These are phyloP conservation scores for Contarinia nasturtii DNA, from an alignment of 1,140 invertebrate genomes.

Conservation along the genomic window DNA sequence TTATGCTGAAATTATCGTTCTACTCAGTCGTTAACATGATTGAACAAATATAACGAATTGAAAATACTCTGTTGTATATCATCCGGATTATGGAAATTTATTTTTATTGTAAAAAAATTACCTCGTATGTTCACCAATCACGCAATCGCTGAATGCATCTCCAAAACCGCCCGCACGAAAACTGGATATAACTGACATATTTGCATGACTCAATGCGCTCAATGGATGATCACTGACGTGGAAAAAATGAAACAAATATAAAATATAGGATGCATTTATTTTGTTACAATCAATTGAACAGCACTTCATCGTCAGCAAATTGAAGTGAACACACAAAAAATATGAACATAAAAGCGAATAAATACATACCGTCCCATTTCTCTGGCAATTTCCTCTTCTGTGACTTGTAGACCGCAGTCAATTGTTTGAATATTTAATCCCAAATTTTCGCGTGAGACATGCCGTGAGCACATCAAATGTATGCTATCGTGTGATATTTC, in stretches of 20 bases:
- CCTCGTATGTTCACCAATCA: conserved; percentile 18
- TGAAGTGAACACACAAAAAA: no score
- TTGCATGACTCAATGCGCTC: conserved; percentile 72
- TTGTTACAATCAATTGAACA: not conserved
- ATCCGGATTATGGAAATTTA: not conserved
- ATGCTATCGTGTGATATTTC: conserved; percentile 62
- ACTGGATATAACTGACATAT: conserved; percentile 74
- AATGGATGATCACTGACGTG: conserved; percentile 53
- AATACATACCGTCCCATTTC: conserved; percentile 58
- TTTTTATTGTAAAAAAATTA: conserved; percentile 10
- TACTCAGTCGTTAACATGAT: no score
- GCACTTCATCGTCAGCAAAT: no score
- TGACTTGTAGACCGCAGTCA: conserved; percentile 70
- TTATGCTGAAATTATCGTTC: no score
- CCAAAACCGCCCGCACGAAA: conserved; percentile 42
- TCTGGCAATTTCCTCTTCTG: conserved; percentile 75
- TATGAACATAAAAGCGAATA: not conserved
- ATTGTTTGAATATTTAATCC: conserved; percentile 27
- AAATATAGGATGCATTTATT: not conserved
- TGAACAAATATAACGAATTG: no score
- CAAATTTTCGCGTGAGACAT: conserved; percentile 33
- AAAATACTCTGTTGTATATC: no score
- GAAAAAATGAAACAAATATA: conserved; percentile 5
- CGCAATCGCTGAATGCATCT: conserved; percentile 29
- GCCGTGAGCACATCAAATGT: conserved; percentile 35